These are phyloP conservation scores for Ophioderma brevispina DNA, from an alignment of 35 echinoderm and acorn worm genomes.

Conservation along the genomic window DNA sequence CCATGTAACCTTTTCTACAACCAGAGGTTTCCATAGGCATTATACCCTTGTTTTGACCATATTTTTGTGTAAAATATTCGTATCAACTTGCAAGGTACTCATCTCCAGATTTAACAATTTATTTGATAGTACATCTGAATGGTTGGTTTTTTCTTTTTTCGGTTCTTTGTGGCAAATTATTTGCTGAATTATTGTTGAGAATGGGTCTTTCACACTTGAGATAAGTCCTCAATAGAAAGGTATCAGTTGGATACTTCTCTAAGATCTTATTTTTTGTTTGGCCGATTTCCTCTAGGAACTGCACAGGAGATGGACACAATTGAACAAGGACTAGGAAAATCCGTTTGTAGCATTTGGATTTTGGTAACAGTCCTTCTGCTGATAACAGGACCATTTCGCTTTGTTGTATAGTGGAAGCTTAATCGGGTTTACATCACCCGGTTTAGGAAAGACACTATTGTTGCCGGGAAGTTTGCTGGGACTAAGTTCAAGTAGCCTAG, in stretches of 20 bases:
- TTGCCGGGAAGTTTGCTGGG: not conserved
- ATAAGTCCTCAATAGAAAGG: not conserved
- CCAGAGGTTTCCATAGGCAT: too few species aligned
- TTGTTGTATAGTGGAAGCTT: slow-evolving; percentile 17
- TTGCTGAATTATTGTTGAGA: too few species aligned
- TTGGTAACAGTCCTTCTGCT: not conserved
- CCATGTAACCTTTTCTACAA: not conserved
- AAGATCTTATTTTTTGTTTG: not conserved
- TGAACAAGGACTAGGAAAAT: not conserved
- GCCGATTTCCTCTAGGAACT: not conserved
- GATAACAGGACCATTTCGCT: not conserved
- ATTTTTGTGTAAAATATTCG: too few species aligned
- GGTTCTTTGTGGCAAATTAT: too few species aligned
- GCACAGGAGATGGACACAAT: not conserved
- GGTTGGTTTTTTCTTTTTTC: too few species aligned
- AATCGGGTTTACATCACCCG: slow-evolving; percentile 4
- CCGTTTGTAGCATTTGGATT: not conserved
- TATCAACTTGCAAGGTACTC: too few species aligned
- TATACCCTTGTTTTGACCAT: too few species aligned
- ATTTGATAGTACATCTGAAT: too few species aligned
- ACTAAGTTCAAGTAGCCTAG: not conserved
- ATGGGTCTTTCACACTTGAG: not conserved
- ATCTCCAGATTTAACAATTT: too few species aligned
- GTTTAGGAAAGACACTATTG: slow-evolving; percentile 24
- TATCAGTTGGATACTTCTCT: not conserved